Evolutionary conservation across 2,113 vertebrate genomes (phyloP).

Genomic region (Clinocottus analis): DNA sequence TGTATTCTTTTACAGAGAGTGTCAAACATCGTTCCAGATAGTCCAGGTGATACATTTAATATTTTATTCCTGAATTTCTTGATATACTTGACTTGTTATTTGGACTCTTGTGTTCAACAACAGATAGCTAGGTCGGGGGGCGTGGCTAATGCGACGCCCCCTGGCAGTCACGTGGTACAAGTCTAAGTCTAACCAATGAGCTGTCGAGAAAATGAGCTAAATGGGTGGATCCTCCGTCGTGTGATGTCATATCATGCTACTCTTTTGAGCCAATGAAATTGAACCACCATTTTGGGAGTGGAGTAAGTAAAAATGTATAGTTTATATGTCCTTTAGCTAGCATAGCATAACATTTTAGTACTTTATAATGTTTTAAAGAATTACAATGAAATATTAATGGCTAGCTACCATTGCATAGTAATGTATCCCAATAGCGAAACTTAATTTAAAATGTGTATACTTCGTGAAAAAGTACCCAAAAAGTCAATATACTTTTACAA

Average conservation of each 20-base stretch:
- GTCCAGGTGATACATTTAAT: neutral
- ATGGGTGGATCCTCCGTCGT: conserved; percentile 63
- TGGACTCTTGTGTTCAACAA: neutral
- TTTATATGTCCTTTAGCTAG: conserved; percentile 42
- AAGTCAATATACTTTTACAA: too few relatives aligned
- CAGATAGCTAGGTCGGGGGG: conserved; percentile 70
- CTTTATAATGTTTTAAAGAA: neutral
- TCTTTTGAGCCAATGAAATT: conserved; percentile 70
- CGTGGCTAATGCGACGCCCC: conserved; percentile 56
- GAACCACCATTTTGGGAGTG: conserved; percentile 35
- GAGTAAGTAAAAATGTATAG: neutral
- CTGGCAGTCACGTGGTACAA: conserved; percentile 65
- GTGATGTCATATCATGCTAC: conserved; percentile 82
- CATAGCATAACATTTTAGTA: neutral
- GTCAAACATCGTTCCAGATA: neutral
- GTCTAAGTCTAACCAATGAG: conserved; percentile 59
- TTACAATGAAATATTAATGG: neutral
- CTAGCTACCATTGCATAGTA: neutral
- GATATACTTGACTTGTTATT: conserved; percentile 12
- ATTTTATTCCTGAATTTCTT: conserved; percentile 2
- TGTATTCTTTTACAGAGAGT: conserved; percentile 4
- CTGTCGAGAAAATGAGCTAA: conserved; percentile 80
- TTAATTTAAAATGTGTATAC: neutral
- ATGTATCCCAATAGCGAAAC: neutral
- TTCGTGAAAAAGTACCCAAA: neutral